Evolutionary conservation across 2,797 vertebrate genomes (phyloP).

Genomic region (Cyprinella venusta): DNA sequence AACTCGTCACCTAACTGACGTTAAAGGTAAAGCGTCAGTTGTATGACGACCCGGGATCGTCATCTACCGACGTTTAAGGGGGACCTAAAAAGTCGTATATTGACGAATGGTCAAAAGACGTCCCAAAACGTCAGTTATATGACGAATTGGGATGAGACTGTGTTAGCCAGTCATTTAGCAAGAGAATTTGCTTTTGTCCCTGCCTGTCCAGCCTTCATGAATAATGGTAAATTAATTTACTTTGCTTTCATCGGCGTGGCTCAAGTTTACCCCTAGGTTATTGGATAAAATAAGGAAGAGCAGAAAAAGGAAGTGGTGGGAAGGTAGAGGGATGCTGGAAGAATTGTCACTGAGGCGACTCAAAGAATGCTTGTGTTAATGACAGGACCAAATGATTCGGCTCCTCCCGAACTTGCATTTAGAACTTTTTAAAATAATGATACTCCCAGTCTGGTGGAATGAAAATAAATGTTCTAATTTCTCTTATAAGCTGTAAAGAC

Average conservation of each 20-base stretch:
- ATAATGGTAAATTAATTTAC: not conserved
- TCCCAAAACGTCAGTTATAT: too few relatives aligned
- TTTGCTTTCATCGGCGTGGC: not conserved
- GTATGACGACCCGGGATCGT: too few relatives aligned
- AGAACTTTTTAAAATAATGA: not conserved
- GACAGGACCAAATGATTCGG: not conserved
- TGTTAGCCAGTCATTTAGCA: too few relatives aligned
- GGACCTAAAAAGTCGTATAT: too few relatives aligned
- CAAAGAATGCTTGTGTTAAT: not conserved
- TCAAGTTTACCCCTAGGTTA: not conserved
- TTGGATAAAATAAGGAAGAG: not conserved
- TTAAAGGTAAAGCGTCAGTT: too few relatives aligned
- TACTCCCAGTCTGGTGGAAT: not conserved
- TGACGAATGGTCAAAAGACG: too few relatives aligned
- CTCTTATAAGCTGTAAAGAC: not conserved
- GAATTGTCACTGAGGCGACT: not conserved
- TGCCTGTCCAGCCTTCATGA: not conserved
- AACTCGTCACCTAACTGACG: too few relatives aligned
- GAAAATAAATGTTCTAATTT: not conserved
- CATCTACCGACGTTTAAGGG: too few relatives aligned
- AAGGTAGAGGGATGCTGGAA: not conserved
- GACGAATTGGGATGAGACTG: too few relatives aligned
- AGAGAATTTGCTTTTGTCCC: too few relatives aligned
- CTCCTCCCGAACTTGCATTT: not conserved
- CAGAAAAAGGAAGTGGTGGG: too few relatives aligned